Evolutionary conservation across 1,140 invertebrate genomes (phyloP), one percentile per base, ranked within the genome.

Genomic region (Euborellia annulipes): DNA sequence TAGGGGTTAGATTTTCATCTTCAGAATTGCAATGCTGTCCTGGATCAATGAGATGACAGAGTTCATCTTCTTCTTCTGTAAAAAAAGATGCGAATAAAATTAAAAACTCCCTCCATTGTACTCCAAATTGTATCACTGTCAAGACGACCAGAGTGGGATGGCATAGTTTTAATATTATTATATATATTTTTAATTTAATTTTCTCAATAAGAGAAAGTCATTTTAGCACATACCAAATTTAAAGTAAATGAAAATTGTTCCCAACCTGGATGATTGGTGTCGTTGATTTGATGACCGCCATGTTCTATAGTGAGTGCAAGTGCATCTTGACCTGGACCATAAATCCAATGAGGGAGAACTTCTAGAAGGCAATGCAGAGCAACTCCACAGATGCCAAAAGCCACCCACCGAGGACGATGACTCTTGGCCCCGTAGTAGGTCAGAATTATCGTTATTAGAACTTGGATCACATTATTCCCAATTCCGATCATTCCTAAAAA

Each of bases 391-490:
- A 82, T 70, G 16, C 82, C 81, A 53, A 75, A 55, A 1, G 78
- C 75, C 47, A 83, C 77, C 76, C 79, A 81, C 55, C 77, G 61
- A 9, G 80, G 78, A 48, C 77, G 63, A 59, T 84, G 78, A 20
- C 75, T 71, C 55, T 68, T 65, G 36, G 73, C 75, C 22, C 76
- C 77, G 56, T 79, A 78, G 55, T 82, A 80, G 46, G 73, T 76
- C 23, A 82, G 58, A 19, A 78, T 57, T 30, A 75, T 60, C 6
- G 72, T 70, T 14, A 72, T 65, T 41, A 76, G 61, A 43, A 77
- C 55, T 55, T 69, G 70, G 36, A 67, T 73, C 46, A 75, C 66
- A 54, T 75, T 79, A 58, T 82, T 82, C 11, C 78, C 78, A 39
- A 81, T 74, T 14, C 75, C 74, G 49, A 83, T 81, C 39, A 83